Evolutionary conservation across 2,888 invertebrate species (phyloP).

Genomic region (Ferrisia virgata): DNA sequence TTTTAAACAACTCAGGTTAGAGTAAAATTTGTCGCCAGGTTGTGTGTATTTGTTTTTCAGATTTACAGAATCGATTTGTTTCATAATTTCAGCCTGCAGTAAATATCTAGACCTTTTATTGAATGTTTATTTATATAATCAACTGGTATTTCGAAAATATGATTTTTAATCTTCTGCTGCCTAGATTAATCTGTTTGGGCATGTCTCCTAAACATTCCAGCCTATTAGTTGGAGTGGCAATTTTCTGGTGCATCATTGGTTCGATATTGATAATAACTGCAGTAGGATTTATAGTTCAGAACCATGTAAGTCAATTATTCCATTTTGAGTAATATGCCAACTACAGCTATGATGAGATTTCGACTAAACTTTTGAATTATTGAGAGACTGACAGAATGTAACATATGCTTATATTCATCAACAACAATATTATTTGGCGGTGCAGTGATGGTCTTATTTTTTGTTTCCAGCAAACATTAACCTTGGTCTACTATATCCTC

Average conservation of each 20-base stretch:
- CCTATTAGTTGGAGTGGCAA: not conserved
- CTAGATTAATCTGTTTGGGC: not conserved
- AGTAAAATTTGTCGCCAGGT: not conserved
- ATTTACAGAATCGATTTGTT: not conserved
- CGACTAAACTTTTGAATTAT: not conserved
- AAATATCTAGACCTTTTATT: not conserved
- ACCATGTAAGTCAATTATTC: not conserved
- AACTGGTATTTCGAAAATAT: too few species aligned
- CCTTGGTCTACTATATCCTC: not conserved
- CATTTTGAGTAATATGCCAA: not conserved
- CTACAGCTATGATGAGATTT: too few species aligned
- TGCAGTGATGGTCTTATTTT: not conserved
- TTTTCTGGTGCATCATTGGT: not conserved
- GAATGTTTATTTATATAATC: too few species aligned
- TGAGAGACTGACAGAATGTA: not conserved
- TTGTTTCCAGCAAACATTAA: conserved; percentile 12
- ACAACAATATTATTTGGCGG: not conserved
- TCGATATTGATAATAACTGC: not conserved
- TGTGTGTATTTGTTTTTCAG: not conserved
- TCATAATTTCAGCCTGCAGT: not conserved
- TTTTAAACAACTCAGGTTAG: not conserved
- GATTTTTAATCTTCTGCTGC: not conserved
- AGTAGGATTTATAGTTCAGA: not conserved
- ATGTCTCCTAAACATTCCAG: not conserved
- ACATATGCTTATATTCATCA: not conserved